Base-by-base conservation (phyloP, 2,113 vertebrate species). In the Rhizomys pruinosus region DNA sequence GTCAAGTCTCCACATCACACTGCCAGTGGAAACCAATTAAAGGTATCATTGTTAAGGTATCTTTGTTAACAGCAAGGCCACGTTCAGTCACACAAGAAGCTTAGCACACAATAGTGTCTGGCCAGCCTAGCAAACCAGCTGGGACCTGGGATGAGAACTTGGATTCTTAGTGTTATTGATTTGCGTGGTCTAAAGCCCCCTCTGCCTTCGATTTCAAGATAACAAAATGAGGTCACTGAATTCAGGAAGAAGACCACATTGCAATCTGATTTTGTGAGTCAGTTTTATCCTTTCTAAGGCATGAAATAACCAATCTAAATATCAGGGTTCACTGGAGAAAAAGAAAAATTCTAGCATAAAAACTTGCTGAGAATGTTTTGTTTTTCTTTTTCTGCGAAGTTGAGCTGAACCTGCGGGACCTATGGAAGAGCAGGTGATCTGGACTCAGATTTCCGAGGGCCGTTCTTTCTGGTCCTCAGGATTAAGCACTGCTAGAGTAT, bases 231-330 rank as follows among this genome's bases (percentile, higher is more conserved):
- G 29, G 55, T 66, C 85, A 87, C 8, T 22, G 72, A 47, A 73
- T 25, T 84, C 68, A 87, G 59, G 15, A 84, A 95, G 68, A 55
- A 32, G 81, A 42, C 1, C 34, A 23, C 11, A 73, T 61, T 32
- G 10, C 29, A 68, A 0, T 66, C 55, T 59, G 66, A 57, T 66
- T 93, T 82, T 86, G 10, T 82, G 42, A 93, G 39, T 88, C 3
- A 64, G 39, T 19, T 93, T 55, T 79, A 87, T 77, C 23, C 73
- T 93, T 85, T 92, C 47, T 74, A 52, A 71, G 74, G 23, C 7
- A 25, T 32, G 29, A n/a, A 78, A 42, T 84, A 59, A 64, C 52
- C 37, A 57, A 72, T 66, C 5, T 66, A 55, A 92, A 94, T 42
- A 78, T n/a, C 8, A 47, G 55, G 10, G 42, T 12, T 61, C 39